Conservation (phyloP, 2,113 vertebrate genomes). For the Trogon surrucura region DNA sequence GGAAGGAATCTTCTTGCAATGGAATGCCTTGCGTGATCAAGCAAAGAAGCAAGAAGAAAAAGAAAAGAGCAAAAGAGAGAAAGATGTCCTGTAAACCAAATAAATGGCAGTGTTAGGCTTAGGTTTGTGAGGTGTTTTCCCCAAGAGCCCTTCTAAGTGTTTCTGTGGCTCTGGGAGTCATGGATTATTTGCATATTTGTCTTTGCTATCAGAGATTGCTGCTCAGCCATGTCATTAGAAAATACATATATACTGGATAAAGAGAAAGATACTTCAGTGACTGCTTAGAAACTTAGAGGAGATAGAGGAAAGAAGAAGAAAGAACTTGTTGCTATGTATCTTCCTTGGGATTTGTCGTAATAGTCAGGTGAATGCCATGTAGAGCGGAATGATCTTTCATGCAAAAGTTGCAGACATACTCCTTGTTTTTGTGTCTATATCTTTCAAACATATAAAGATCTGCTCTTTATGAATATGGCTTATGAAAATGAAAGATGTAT, state of each 20-base stretch:
- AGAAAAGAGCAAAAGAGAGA: not conserved
- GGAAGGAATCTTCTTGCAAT: not conserved
- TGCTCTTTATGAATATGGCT: not conserved
- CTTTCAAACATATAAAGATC: not conserved
- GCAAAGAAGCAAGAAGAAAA: not conserved
- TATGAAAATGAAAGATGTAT: not conserved
- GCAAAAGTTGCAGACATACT: not conserved
- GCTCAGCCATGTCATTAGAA: not conserved
- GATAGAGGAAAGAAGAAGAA: not conserved
- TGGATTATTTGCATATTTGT: not conserved
- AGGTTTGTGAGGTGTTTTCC: not conserved
- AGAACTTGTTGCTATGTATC: not conserved
- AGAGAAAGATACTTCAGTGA: not conserved
- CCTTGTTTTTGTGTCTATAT: not conserved
- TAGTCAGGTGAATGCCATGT: not conserved
- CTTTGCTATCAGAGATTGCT: not conserved
- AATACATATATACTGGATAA: not conserved
- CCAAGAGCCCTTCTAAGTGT: not conserved
- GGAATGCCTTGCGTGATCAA: not conserved
- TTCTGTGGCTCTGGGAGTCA: not conserved
- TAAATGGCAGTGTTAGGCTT: not conserved
- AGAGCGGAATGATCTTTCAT: not conserved
- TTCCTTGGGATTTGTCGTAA: not conserved
- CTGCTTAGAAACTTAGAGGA: not conserved
- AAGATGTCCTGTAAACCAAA: not conserved